Conservation (phyloP, 2,113 vertebrate genomes). For the Acrocephalus kingi region DNA sequence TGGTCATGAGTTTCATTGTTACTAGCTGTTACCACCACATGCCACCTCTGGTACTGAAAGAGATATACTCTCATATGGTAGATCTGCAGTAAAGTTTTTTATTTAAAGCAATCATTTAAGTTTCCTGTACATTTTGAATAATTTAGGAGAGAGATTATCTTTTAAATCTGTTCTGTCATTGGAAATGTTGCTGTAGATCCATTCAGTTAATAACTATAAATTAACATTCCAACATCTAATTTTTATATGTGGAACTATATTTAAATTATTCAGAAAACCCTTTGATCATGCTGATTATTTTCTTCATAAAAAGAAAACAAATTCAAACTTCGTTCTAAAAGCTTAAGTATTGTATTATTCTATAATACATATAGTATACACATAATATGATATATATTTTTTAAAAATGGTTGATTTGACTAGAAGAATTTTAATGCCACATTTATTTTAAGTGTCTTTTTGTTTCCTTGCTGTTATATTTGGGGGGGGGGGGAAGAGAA, state of each 20-base stretch:
- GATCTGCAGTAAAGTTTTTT: not conserved
- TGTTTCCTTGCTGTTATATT: not conserved
- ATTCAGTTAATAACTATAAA: not conserved
- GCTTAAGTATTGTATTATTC: not conserved
- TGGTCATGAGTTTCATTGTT: not conserved
- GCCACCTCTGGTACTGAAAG: not conserved
- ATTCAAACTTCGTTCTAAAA: not conserved
- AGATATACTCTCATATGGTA: not conserved
- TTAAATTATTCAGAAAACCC: not conserved
- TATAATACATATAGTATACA: not conserved
- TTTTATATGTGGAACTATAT: not conserved
- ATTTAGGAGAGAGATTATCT: not conserved
- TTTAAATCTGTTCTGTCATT: not conserved
- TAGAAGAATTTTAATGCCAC: not conserved
- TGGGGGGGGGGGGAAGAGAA: rapidly evolving
- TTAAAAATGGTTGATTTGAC: not conserved
- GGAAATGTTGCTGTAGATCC: not conserved
- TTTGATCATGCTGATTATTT: not conserved
- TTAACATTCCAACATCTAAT: not conserved
- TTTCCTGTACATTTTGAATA: not conserved
- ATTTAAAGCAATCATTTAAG: not conserved
- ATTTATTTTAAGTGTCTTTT: not conserved
- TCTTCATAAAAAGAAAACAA: not conserved
- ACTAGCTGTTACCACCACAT: not conserved
- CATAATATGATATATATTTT: not conserved